Conservation (phyloP, 2,888 invertebrate species). For the Dryadula phaetusa region DNA sequence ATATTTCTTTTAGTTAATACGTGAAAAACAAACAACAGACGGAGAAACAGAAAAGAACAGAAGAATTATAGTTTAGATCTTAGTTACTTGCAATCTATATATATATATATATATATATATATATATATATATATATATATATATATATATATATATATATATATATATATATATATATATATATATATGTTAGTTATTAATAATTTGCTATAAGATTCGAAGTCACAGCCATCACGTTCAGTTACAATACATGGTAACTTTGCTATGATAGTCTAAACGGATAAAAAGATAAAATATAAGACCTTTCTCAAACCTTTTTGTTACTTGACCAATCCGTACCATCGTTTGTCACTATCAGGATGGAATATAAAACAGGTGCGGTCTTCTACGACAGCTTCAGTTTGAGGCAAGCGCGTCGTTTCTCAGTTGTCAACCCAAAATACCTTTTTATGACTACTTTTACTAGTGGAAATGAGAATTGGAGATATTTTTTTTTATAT, state of each 20-base stretch:
- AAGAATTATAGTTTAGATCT: too few relatives aligned
- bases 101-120: too few relatives aligned
- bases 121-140: too few relatives aligned
- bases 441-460: constrained; percentile 14
- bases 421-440: constrained; percentile 22
- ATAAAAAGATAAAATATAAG: constrained; percentile 13
- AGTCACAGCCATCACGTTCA: neutral
- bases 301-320: constrained; percentile 17
- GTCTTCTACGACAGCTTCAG: constrained; percentile 4
- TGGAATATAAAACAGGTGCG: constrained; percentile 27
- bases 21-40: too few relatives aligned
- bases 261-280: neutral
- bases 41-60: too few relatives aligned
- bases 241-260: neutral
- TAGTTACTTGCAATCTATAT: too few relatives aligned
- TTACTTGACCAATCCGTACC: constrained; percentile 18
- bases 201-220: too few relatives aligned
- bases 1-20: too few relatives aligned
- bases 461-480: constrained; percentile 5
- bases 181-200: too few relatives aligned
- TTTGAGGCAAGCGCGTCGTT: constrained; percentile 2
- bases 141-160: too few relatives aligned
- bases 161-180: too few relatives aligned
- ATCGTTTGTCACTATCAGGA: constrained; percentile 24
- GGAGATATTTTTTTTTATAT: neutral